Evolutionary conservation across 2,113 vertebrate species (phyloP).

Genomic region (Circaetus cinerascens): DNA sequence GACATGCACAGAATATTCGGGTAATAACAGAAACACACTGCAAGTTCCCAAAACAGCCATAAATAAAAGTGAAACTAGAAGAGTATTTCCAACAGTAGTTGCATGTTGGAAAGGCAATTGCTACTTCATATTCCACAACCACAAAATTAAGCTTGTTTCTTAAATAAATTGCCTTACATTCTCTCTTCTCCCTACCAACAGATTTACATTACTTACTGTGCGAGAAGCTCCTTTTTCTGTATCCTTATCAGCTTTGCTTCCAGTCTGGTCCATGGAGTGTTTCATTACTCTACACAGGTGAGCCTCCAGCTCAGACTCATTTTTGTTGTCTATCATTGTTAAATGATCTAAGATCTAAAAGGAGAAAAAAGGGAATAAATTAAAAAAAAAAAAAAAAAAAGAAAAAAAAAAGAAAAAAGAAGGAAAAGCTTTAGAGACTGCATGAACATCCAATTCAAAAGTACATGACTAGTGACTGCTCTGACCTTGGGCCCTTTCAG

Average conservation of each 20-base stretch:
- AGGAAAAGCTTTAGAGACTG: neutral
- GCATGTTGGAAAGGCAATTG: neutral
- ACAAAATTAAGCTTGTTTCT: neutral
- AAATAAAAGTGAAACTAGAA: neutral
- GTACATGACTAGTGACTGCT: neutral
- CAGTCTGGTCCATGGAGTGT: conserved; percentile 83
- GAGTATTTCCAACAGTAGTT: neutral
- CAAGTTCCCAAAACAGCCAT: neutral
- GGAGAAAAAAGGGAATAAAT: neutral
- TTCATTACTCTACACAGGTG: conserved; percentile 90
- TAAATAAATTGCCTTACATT: neutral
- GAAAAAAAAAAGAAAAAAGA: neutral
- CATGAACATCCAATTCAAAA: neutral
- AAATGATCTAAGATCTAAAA: conserved; percentile 93
- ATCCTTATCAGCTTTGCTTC: conserved; percentile 86
- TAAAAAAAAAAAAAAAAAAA: too few species aligned
- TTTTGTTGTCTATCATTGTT: conserved; percentile 97
- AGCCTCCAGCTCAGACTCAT: conserved; percentile 94
- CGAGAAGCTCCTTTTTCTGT: conserved; percentile 87
- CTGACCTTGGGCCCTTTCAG: conserved; percentile 91
- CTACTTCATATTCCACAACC: neutral
- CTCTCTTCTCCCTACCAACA: neutral
- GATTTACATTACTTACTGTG: conserved; percentile 72
- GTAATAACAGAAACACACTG: neutral
- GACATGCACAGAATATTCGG: neutral